A percentile compares a stretch with the other conserved stretches of the same genome.
Conservation (phyloP, 2,888 invertebrate genomes). For the Spodoptera littoralis region DNA sequence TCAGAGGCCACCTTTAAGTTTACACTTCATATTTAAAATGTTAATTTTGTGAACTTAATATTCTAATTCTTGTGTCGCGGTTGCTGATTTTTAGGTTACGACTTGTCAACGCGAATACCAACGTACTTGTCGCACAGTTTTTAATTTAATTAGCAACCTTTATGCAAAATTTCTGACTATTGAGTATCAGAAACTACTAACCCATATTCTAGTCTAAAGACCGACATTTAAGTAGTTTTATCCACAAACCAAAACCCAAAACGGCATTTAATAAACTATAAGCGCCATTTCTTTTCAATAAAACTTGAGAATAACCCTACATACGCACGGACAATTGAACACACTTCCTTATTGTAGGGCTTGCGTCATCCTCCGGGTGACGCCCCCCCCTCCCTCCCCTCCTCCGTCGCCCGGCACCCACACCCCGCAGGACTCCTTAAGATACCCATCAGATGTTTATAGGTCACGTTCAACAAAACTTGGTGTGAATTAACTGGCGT, state of each 20-base stretch:
- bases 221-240: too few relatives aligned
- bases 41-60: too few relatives aligned
- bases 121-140: not conserved
- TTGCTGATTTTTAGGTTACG: too few relatives aligned
- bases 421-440: slow-evolving; percentile 35
- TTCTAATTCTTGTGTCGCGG: too few relatives aligned
- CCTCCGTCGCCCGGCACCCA: slow-evolving; percentile 6
- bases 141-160: not conserved
- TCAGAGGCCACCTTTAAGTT: slow-evolving; percentile 9
- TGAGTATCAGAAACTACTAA: too few relatives aligned
- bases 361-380: slow-evolving; percentile 72
- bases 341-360: slow-evolving; percentile 79
- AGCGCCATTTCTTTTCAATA: too few relatives aligned
- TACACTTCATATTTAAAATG: not conserved
- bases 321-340: slow-evolving; percentile 75
- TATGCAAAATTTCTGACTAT: too few relatives aligned
- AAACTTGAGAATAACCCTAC: slow-evolving; percentile 62
- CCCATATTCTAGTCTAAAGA: too few relatives aligned
- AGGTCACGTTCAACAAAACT: slow-evolving; percentile 27
- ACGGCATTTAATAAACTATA: too few relatives aligned
- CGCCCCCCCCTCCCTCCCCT: slow-evolving; percentile 28
- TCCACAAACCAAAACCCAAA: too few relatives aligned
- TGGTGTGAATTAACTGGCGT: slow-evolving; percentile 33
- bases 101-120: too few relatives aligned
- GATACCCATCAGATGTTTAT: slow-evolving; percentile 33